Evolutionary conservation across 2,113 vertebrate species (phyloP), one percentile per base, ranked within the genome.

Genomic region (Motacilla alba): DNA sequence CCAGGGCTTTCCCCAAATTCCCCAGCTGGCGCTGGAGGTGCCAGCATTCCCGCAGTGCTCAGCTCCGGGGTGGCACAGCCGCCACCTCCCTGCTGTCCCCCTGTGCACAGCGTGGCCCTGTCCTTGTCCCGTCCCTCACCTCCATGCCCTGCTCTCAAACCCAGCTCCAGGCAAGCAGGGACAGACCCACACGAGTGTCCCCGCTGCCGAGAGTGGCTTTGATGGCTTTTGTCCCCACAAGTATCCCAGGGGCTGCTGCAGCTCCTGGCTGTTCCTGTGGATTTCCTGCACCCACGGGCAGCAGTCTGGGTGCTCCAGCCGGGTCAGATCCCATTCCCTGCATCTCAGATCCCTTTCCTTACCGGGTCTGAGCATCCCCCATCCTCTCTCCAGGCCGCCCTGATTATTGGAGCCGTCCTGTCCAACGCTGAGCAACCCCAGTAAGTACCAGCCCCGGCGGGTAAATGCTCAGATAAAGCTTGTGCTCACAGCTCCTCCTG

Each of bases 41-140:
- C 52, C 2, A 0, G 4, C 0, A 16, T 13, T 24, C 46, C 53
- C 15, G 6, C 7, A 4, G 7, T 1, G 50, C 67, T 37, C 13
- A 6, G 24, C 66, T 73, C 41, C 60, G 11, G 70, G 35, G 64
- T 4, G 7, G 17, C 69, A 67, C 70, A 77, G 55, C 75, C 41
- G 6, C 7, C 7, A 0, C 47, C 49, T 46, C 43, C 31, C 47
- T 2, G 0, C 39, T 31, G 72, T 17, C 15, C 26, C n/a, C 53
- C 11, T 3, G 20, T 8, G 58, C 53, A 43, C 19, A 64, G 20
- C 4, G 0, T 9, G 39, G 12, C 47, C 46, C 26, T 27, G 35
- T 15, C 39, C 52, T 17, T 27, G 14, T 41, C 26, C 70, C 44
- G 3, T 22, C 59, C 63, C 50, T 66, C 62, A 1, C 11, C 21